Conservation (phyloP, 2,888 invertebrate species). For the Parasteatoda lunata region DNA sequence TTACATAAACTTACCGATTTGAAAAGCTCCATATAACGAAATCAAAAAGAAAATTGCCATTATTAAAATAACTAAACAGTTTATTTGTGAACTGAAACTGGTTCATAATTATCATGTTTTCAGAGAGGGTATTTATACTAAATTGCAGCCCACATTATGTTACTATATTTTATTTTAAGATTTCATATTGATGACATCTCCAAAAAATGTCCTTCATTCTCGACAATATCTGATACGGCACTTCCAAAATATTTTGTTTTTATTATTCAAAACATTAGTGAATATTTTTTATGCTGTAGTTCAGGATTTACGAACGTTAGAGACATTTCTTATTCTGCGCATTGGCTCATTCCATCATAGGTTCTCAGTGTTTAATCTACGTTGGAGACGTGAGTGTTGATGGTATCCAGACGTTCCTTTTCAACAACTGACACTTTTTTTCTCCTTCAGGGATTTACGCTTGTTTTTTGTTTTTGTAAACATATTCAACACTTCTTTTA, state of each 20-base stretch:
- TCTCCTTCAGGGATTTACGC: too few relatives aligned
- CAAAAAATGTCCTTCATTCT: background rate
- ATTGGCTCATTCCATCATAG: background rate
- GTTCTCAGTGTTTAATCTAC: background rate
- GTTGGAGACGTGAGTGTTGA: conserved; percentile 3
- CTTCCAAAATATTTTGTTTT: background rate
- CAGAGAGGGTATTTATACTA: background rate
- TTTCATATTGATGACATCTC: background rate
- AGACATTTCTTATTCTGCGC: background rate
- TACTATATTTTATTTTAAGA: background rate
- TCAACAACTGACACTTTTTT: background rate
- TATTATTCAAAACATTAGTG: background rate
- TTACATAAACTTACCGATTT: too few relatives aligned
- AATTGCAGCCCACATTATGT: background rate
- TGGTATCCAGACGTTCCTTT: conserved; percentile 12
- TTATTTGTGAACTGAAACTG: background rate
- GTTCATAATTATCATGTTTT: background rate
- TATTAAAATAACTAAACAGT: background rate
- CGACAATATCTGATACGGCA: background rate
- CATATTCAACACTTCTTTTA: too few relatives aligned
- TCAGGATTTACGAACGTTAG: background rate
- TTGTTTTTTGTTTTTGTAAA: too few relatives aligned
- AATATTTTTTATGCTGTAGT: too few relatives aligned
- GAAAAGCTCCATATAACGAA: background rate
- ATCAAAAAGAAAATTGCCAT: background rate